Conservation (phyloP, 2,113 vertebrate species). For the Myanophis thanlyinensis region DNA sequence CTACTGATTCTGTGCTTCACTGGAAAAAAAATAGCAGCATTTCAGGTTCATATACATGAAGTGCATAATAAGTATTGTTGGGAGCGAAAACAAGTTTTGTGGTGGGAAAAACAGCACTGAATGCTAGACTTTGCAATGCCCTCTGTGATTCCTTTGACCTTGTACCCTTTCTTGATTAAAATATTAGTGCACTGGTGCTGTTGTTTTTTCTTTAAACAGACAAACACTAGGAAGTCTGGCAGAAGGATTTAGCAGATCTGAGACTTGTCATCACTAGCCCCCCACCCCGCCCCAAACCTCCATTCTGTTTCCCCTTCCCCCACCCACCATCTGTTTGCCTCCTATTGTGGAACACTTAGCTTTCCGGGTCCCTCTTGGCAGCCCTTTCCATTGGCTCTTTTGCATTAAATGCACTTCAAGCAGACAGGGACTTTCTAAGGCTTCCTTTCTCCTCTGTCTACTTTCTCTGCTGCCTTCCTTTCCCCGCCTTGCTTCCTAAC, state of each 20-base stretch:
- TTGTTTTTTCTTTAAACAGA: not conserved
- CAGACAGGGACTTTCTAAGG: not conserved
- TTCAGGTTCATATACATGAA: not conserved
- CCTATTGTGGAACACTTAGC: conserved; percentile 3
- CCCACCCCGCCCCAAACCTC: not conserved
- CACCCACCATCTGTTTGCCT: conserved; percentile 21
- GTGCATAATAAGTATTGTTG: not conserved
- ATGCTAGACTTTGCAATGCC: not conserved
- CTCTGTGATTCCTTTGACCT: not conserved
- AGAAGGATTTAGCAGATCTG: not conserved
- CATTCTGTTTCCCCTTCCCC: conserved; percentile 3
- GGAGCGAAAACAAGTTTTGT: not conserved
- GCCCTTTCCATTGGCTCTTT: not conserved
- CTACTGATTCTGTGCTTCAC: not conserved
- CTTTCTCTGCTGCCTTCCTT: not conserved
- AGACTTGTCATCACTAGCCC: not conserved
- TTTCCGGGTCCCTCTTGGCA: not conserved
- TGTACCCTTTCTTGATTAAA: not conserved
- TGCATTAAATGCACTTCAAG: not conserved
- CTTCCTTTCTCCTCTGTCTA: not conserved
- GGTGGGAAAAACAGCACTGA: not conserved
- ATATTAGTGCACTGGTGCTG: not conserved
- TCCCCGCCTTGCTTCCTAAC: not conserved
- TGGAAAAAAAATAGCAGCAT: not conserved
- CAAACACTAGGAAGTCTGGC: not conserved